These are phyloP conservation scores for Phrynocephalus vlangalii DNA, from an alignment of 2,797 vertebrate genomes.

Conservation along the genomic window DNA sequence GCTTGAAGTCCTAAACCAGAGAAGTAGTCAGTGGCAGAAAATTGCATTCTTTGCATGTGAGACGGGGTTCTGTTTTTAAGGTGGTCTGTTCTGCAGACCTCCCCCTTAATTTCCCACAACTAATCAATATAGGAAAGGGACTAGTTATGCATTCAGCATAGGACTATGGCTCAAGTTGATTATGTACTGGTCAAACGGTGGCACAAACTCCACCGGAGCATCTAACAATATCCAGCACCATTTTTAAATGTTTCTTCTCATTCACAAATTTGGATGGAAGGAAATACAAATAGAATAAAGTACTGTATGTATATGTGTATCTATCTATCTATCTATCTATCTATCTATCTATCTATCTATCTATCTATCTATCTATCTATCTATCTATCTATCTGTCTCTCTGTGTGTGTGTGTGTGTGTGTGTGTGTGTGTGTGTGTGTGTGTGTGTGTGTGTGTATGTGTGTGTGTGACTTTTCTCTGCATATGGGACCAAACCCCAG, in stretches of 20 bases:
- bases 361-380: no score
- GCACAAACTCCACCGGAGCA: no score
- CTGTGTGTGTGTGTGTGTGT: no score
- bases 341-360: no score
- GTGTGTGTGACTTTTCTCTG: no score
- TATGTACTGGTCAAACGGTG: no score
- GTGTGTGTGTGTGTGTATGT: no score
- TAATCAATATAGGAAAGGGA: background rate
- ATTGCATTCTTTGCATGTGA: background rate
- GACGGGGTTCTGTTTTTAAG: slow-evolving; percentile 7
- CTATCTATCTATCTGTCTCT: no score
- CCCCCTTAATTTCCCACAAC: background rate
- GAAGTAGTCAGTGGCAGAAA: background rate
- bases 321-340: no score
- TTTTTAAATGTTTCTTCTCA: background rate
- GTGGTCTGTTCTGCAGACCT: background rate
- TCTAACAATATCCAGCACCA: background rate
- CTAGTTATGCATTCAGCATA: background rate
- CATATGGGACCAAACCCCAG: no score
- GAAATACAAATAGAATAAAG: background rate
- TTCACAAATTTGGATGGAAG: background rate
- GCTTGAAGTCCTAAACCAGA: background rate
- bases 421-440: no score
- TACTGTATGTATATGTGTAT: no score
- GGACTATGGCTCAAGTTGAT: background rate